Percentiles rank a stretch among this genome's conserved stretches.
Conservation (phyloP, 2,888 invertebrate genomes). For the Apodemia duryi region DNA sequence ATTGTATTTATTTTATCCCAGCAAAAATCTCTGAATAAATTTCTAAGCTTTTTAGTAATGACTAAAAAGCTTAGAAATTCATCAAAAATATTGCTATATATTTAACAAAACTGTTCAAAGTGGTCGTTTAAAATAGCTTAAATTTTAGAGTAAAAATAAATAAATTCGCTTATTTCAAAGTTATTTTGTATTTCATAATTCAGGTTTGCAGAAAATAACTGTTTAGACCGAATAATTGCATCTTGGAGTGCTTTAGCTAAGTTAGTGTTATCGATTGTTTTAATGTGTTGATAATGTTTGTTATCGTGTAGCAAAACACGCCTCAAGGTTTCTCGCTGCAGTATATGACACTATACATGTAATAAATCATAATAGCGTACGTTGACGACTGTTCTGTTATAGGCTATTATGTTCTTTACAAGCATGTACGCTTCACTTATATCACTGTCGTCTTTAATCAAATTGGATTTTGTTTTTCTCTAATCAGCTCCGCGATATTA, state of each 20-base stretch:
- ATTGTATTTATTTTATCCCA: no score
- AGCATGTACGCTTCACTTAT: conserved; percentile 1
- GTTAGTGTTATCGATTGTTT: conserved; percentile 3
- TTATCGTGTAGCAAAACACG: conserved; percentile 8
- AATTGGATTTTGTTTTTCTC: conserved; percentile 6
- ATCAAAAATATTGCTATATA: no score
- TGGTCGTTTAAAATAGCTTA: no score
- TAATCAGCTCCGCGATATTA: not conserved
- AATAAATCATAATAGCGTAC: conserved; percentile 7
- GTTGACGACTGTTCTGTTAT: conserved; percentile 2
- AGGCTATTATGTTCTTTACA: conserved; percentile 7
- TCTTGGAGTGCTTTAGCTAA: not conserved
- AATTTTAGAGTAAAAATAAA: no score
- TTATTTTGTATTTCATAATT: no score
- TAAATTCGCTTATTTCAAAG: no score
- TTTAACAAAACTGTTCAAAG: no score
- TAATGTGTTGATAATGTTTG: conserved; percentile 10
- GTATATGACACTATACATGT: not conserved
- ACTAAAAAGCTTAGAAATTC: no score
- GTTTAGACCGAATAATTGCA: not conserved
- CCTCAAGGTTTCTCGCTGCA: not conserved
- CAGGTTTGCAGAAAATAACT: not conserved
- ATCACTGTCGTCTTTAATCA: not conserved
- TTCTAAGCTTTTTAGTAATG: no score
- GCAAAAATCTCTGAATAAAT: no score